phyloP scores from a whole-genome alignment of 2,797 vertebrate species.

The Channallabes apus region DNA sequence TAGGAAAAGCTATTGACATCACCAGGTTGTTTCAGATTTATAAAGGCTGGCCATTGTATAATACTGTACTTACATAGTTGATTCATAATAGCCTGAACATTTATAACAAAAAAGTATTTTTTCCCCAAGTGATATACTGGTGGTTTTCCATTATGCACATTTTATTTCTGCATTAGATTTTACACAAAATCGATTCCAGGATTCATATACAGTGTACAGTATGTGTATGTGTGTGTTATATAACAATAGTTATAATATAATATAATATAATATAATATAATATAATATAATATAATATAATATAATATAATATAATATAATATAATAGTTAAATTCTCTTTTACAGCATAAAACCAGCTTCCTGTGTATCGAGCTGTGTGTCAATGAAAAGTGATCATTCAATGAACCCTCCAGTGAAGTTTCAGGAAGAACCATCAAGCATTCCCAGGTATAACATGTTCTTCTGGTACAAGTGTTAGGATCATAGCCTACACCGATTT shows the following conservation, averaged over 20 bases:
- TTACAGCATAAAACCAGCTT: not conserved
- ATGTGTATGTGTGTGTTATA: too few relatives aligned
- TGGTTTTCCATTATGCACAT: not conserved
- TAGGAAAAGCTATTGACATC: not conserved
- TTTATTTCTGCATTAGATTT: not conserved
- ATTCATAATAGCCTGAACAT: not conserved
- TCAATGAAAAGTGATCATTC: slow-evolving; percentile 24
- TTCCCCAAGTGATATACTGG: not conserved
- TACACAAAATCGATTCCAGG: too few relatives aligned
- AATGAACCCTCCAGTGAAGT: slow-evolving; percentile 17
- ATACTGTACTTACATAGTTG: too few relatives aligned
- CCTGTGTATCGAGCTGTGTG: not conserved
- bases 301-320: too few relatives aligned
- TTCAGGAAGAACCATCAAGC: not conserved
- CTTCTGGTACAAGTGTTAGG: not conserved
- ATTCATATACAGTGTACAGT: too few relatives aligned
- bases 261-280: too few relatives aligned
- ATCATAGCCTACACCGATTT: not conserved
- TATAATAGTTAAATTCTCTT: not conserved
- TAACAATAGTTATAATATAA: too few relatives aligned
- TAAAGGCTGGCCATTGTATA: not conserved
- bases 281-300: too few relatives aligned
- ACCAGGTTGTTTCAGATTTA: not conserved
- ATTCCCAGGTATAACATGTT: not conserved
- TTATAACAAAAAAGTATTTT: not conserved